A percentile compares a stretch with the other conserved stretches of the same genome.
These are phyloP conservation scores for Corythucha ciliata DNA, from an alignment of 2,888 invertebrate species.

Conservation along the genomic window DNA sequence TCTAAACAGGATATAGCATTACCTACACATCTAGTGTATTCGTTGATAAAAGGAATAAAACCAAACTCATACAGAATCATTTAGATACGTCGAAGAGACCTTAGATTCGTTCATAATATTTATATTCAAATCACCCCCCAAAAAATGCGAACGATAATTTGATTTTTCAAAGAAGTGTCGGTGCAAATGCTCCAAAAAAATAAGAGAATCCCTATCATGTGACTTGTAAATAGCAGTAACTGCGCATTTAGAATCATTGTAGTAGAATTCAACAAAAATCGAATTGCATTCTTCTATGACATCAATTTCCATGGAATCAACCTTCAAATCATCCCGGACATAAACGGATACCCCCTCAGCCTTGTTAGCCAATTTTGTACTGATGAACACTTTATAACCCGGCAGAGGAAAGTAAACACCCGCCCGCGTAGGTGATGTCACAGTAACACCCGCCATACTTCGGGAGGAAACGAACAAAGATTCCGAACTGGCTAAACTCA, in stretches of 20 bases:
- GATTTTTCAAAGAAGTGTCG: slow-evolving; percentile 1
- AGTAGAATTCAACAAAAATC: slow-evolving; percentile 1
- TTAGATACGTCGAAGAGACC: slow-evolving; percentile 7
- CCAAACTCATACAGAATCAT: slow-evolving; percentile 8
- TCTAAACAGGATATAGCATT: slow-evolving; percentile 11
- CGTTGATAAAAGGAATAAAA: slow-evolving; percentile 6
- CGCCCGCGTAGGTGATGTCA: no score
- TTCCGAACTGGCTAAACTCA: no score
- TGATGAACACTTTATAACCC: neutral
- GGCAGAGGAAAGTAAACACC: slow-evolving; percentile 12
- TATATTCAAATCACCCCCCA: slow-evolving; percentile 15
- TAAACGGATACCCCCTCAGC: slow-evolving; percentile 7
- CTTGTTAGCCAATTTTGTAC: slow-evolving; percentile 1
- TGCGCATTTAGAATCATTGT: slow-evolving; percentile 9
- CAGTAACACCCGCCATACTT: no score
- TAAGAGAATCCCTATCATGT: slow-evolving; percentile 10
- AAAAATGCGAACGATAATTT: slow-evolving; percentile 3
- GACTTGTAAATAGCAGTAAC: slow-evolving; percentile 6
- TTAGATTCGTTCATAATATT: slow-evolving; percentile 9
- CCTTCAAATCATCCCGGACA: slow-evolving; percentile 7
- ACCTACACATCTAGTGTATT: slow-evolving; percentile 2
- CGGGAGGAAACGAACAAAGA: no score
- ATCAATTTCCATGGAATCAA: no score
- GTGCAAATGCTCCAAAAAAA: slow-evolving; percentile 9
- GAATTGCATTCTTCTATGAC: no score